Evolutionary conservation across 2,113 vertebrate genomes (phyloP).

Genomic region (Copsychus sechellarum): DNA sequence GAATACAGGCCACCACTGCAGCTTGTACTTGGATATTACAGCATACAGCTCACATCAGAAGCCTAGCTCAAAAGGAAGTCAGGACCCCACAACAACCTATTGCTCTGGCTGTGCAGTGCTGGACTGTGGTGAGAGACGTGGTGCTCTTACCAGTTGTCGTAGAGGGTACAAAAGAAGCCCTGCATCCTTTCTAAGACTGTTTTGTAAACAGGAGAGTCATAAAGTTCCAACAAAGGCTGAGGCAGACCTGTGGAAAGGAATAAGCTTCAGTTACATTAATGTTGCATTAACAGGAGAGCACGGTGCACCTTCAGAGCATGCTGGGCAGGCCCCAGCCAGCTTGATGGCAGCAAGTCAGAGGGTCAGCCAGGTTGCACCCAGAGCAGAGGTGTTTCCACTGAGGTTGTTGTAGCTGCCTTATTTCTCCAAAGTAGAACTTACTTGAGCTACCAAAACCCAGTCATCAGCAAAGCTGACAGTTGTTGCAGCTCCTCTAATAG

Average conservation of each 20-base stretch:
- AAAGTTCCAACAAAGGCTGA: conserved; percentile 83
- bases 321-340: not conserved
- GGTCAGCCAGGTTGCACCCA: not conserved
- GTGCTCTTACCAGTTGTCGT: conserved; percentile 89
- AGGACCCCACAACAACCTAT: not conserved
- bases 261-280: not conserved
- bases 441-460: not conserved
- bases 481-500: not conserved
- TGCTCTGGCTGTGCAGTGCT: not conserved
- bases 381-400: not conserved
- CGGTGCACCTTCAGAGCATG: accelerated
- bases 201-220: conserved; percentile 87
- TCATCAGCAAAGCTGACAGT: not conserved
- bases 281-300: not conserved
- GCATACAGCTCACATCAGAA: not conserved
- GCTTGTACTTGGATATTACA: not conserved
- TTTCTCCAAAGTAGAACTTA: not conserved
- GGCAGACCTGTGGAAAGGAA: conserved; percentile 78
- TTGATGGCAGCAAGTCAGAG: accelerated
- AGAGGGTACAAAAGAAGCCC: conserved; percentile 89
- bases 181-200: conserved; percentile 90
- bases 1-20: not conserved
- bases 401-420: not conserved
- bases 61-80: not conserved
- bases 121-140: not conserved